Evolutionary conservation across 2,113 vertebrate species (phyloP), one percentile per base, ranked within the genome.

Genomic region (Prochilodus magdalenae): DNA sequence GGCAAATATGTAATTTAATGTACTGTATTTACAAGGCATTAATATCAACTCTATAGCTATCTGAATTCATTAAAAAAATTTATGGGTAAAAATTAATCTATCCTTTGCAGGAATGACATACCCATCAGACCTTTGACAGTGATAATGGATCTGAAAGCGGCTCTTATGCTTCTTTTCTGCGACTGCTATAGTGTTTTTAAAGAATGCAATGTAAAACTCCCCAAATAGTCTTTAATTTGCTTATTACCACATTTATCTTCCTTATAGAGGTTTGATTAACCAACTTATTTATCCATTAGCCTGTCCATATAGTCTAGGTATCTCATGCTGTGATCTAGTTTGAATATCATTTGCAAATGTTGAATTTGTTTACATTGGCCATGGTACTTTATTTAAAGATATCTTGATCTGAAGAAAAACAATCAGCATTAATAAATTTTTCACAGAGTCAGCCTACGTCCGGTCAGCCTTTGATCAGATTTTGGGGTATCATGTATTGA

Each of bases 11-110:
- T 60, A 60, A 60, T 26, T 65, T 70, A 22, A 57, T 70, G 55
- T 62, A 47, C 44, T 53, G 15, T 65, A 73, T 73, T 55, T 65
- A 36, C 60, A 80, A 49, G 47, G 40, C 60, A n/a, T 80, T 33
- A 33, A 33, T 36, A 70, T 20, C 36, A 36, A 67, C 33, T 36
- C 33, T 73, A 16, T 30, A 62, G 47, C 24, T 51, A 55, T 80
- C n/a, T 40, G 8, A 73, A 33, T 53, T 73, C 15, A 73, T 65
- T 53, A 73, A 63, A 79, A 27, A 5, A 12, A 72, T 80, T 29
- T 49, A 72, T 16, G 3, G 33, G 44, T 62, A 62, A 26, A 72
- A 80, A 29, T 26, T 14, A 62, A 71, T 40, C 40, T 63, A 20
- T 77, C 60, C 36, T 40, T 30, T 6, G 5, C 40, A 44, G 40